These are phyloP conservation scores for Nomada ruficornis DNA, from an alignment of 2,888 invertebrate species.

Conservation along the genomic window DNA sequence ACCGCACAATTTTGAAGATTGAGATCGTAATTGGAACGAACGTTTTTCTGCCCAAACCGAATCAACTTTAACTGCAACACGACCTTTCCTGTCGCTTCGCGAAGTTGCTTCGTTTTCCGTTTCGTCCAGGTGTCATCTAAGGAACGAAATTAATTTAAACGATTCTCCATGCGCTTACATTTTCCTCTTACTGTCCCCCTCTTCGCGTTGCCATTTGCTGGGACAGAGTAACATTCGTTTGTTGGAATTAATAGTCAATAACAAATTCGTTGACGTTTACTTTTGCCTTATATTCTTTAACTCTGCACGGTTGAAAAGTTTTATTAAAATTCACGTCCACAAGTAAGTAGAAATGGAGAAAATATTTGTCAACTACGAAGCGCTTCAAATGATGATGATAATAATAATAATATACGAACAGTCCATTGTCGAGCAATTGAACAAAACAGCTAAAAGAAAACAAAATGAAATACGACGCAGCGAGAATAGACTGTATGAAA, in stretches of 20 bases:
- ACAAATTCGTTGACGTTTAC: not conserved
- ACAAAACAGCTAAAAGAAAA: not conserved
- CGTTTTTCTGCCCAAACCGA: conserved; percentile 7
- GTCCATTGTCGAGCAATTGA: not conserved
- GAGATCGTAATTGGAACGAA: not conserved
- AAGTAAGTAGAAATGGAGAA: too few species aligned
- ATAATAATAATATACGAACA: too few species aligned
- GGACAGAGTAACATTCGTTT: not conserved
- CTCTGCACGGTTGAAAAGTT: too few species aligned
- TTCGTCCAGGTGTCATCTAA: conserved; percentile 18
- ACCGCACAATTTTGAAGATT: not conserved
- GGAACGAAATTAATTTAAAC: conserved; percentile 38
- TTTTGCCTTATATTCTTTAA: not conserved
- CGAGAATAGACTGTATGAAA: not conserved
- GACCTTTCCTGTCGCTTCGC: conserved; percentile 21
- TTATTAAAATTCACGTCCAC: too few species aligned
- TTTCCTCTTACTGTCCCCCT: not conserved
- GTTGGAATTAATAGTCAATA: not conserved
- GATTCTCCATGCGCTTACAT: conserved; percentile 8
- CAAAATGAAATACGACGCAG: too few species aligned
- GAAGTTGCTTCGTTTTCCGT: conserved; percentile 29
- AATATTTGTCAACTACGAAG: too few species aligned
- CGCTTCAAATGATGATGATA: too few species aligned
- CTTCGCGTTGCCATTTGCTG: not conserved
- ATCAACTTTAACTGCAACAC: conserved; percentile 8